Base-by-base conservation (phyloP, 2,797 vertebrate species). In the Onychomys leucogaster region DNA sequence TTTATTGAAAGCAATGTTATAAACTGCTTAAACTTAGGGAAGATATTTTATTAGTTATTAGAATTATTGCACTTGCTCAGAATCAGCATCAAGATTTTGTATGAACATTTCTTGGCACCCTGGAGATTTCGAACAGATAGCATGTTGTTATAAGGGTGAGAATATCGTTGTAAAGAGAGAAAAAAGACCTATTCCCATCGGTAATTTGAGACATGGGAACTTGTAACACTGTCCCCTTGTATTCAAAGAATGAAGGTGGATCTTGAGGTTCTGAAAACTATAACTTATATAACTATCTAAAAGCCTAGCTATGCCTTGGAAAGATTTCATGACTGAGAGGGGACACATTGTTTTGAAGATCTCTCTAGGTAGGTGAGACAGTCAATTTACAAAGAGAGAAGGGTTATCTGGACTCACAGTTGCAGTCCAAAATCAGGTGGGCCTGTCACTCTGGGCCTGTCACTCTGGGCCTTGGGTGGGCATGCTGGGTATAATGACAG, bases 1-100 rank as follows among this genome's bases (percentile, higher is more conserved):
- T 96, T 90, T 95, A 43, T 80, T 85, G n/a, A 96, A 83, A 94
- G 41, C 29, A 89, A 83, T 90, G n/a, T 85, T 91, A 89, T 80
- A 91, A 89, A 90, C 23, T 63, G 71, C 59, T 90, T 81, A 57
- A 85, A 69, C 10, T 43, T 3, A 55, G 75, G 86, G 83, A 91
- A 95, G 57, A n/a, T 61, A 84, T 61, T 90, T 91, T 93, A 89
- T 78, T 96, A 83, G 37, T 95, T 65, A 61, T 71, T 75, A 75
- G 73, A 73, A 29, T 94, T 43, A 23, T 37, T 21, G 21, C 10
- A n/a, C 46, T 77, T 89, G 81, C 55, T 94, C 67, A 61, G 80
- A 90, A 3, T 1, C 4, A 69, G 43, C 41, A 14, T 83, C 67
- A 86, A 43, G 49, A 43, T 93, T 84, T 93, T 29, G 19, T 67